Evolutionary conservation across 2,888 invertebrate genomes (phyloP).

Genomic region (Macrosiphum euphorbiae): DNA sequence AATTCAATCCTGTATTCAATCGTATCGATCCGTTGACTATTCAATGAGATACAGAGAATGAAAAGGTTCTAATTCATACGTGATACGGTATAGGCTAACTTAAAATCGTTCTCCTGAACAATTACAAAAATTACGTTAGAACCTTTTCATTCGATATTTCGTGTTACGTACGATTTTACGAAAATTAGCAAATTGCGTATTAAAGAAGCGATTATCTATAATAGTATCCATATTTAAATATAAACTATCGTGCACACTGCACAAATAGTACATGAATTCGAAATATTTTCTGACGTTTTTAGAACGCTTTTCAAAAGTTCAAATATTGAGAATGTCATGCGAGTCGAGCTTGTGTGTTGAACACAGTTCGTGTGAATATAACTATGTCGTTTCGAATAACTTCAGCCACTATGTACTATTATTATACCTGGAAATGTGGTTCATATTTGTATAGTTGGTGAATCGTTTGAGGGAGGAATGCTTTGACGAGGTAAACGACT

Average conservation of each 20-base stretch:
- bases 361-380: not conserved
- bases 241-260: not conserved
- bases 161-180: too few species aligned
- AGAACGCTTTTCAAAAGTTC: not conserved
- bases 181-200: not conserved
- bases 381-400: not conserved
- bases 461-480: not conserved
- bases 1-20: too few species aligned
- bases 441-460: not conserved
- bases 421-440: not conserved
- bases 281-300: not conserved
- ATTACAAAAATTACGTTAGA: too few species aligned
- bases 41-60: too few species aligned
- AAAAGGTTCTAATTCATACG: too few species aligned
- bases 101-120: too few species aligned
- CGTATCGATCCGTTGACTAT: too few species aligned
- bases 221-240: not conserved
- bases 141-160: too few species aligned
- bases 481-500: not conserved
- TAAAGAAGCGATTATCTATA: not conserved
- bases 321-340: not conserved
- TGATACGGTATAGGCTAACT: too few species aligned
- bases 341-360: not conserved
- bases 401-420: not conserved
- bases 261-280: not conserved